Base-by-base conservation (phyloP, 2,113 vertebrate genomes). In the Rhinopomastus cyanomelas region DNA sequence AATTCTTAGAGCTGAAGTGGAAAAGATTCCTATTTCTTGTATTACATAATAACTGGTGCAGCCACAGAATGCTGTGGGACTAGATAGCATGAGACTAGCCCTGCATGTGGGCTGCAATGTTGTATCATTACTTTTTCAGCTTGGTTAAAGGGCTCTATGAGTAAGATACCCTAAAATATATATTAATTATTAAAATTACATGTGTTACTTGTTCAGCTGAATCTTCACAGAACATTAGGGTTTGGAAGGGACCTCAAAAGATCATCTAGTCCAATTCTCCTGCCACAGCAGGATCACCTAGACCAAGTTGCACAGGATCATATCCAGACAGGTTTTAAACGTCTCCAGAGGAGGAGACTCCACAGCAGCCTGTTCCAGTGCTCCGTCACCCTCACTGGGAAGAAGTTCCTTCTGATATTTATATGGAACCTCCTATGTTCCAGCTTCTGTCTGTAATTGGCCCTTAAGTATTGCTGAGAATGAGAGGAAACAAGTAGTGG, bases 361-460 rank as follows among this genome's bases (percentile, higher is more conserved):
- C n/a, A n/a, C n/a, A n/a, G n/a, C n/a, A n/a, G n/a, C n/a, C n/a
- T n/a, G n/a, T n/a, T n/a, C n/a, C n/a, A n/a, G n/a, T n/a, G n/a
- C n/a, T n/a, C n/a, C n/a, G n/a, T n/a, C n/a, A n/a, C n/a, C n/a
- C n/a, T n/a, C n/a, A n/a, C n/a, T n/a, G n/a, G n/a, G n/a, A n/a
- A n/a, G n/a, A n/a, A n/a, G n/a, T n/a, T n/a, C n/a, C n/a, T n/a
- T n/a, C n/a, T n/a, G n/a, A n/a, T n/a, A n/a, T n/a, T n/a, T n/a
- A n/a, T n/a, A n/a, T n/a, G n/a, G n/a, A n/a, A n/a, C n/a, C n/a
- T n/a, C n/a, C n/a, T n/a, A n/a, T n/a, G n/a, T n/a, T n/a, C n/a
- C n/a, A n/a, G n/a, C n/a, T n/a, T 92, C 94, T 93, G 42, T 82
- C 29, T 90, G 51, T 92, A 88, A 80, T 84, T 77, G n/a, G 37